Conservation (phyloP, 2,113 vertebrate species). For the Seriola rivoliana region DNA sequence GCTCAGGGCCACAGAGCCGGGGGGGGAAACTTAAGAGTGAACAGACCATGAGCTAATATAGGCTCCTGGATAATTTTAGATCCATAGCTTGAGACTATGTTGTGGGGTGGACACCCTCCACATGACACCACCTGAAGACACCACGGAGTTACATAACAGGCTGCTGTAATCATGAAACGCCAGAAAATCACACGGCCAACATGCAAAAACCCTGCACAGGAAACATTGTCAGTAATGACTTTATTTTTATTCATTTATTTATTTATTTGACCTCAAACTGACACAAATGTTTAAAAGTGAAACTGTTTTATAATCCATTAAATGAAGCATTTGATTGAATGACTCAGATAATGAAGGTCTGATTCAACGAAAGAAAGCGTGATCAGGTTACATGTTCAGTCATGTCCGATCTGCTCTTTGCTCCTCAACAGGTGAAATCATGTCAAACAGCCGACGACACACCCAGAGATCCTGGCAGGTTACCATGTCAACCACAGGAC, state of each 20-base stretch:
- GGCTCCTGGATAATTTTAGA: constrained; percentile 64
- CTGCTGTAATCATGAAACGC: neutral
- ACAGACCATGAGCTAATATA: constrained; percentile 33
- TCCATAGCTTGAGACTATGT: constrained; percentile 50
- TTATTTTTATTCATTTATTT: too few relatives aligned
- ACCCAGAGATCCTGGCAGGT: neutral
- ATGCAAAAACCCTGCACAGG: neutral
- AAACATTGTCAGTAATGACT: neutral
- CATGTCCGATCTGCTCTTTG: neutral
- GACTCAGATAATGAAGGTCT: neutral
- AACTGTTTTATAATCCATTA: neutral
- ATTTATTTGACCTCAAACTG: too few relatives aligned
- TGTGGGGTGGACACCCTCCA: neutral
- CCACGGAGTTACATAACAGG: constrained; percentile 22
- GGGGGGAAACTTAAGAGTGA: constrained; percentile 19
- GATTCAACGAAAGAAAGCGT: neutral
- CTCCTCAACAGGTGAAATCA: neutral
- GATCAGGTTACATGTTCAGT: neutral
- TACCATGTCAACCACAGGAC: too few relatives aligned
- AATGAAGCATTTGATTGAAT: neutral
- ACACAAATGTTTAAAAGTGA: neutral
- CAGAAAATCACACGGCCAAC: neutral
- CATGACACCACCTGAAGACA: neutral
- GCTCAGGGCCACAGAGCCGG: constrained; percentile 3
- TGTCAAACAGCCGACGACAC: neutral